Evolutionary conservation across 1,140 invertebrate species (phyloP).

Genomic region (Melitaea cinxia): DNA sequence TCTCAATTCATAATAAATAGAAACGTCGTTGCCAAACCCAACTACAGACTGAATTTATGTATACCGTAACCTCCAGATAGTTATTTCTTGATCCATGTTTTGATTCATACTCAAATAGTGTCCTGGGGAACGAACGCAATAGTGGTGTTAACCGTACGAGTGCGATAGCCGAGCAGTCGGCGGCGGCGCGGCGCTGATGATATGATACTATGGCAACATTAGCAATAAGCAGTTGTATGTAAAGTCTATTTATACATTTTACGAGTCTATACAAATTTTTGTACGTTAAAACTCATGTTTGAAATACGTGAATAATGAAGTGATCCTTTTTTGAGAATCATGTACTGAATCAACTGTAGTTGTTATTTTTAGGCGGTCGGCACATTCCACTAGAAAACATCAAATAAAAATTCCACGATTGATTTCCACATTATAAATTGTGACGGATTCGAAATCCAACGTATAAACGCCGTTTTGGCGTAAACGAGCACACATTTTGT

Average conservation of each 20-base stretch:
- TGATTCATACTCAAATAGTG: slow-evolving; percentile 35
- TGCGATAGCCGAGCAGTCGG: background rate
- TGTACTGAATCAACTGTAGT: slow-evolving; percentile 78
- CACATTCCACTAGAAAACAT: slow-evolving; percentile 80
- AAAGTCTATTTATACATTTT: slow-evolving; percentile 82
- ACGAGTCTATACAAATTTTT: slow-evolving; percentile 81
- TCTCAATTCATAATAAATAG: slow-evolving; percentile 47
- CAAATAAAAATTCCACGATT: slow-evolving; percentile 77
- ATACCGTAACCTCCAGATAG: slow-evolving; percentile 68
- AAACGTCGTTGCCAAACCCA: slow-evolving; percentile 76
- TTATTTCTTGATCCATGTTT: slow-evolving; percentile 63
- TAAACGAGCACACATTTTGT: slow-evolving; percentile 73
- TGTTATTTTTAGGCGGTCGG: slow-evolving; percentile 78
- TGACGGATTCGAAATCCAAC: slow-evolving; percentile 74
- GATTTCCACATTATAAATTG: slow-evolving; percentile 78
- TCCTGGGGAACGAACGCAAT: slow-evolving; percentile 13
- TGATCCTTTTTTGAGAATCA: slow-evolving; percentile 81
- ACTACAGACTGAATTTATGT: slow-evolving; percentile 77
- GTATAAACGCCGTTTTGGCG: slow-evolving; percentile 70
- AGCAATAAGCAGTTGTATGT: slow-evolving; percentile 81
- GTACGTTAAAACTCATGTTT: slow-evolving; percentile 77
- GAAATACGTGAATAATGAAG: slow-evolving; percentile 67
- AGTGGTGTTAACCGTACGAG: slow-evolving; percentile 6
- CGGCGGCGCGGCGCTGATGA: background rate
- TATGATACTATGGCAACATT: slow-evolving; percentile 53